Evolutionary conservation across 2,797 vertebrate species (phyloP).

Genomic region (Phylloscopus collybita): DNA sequence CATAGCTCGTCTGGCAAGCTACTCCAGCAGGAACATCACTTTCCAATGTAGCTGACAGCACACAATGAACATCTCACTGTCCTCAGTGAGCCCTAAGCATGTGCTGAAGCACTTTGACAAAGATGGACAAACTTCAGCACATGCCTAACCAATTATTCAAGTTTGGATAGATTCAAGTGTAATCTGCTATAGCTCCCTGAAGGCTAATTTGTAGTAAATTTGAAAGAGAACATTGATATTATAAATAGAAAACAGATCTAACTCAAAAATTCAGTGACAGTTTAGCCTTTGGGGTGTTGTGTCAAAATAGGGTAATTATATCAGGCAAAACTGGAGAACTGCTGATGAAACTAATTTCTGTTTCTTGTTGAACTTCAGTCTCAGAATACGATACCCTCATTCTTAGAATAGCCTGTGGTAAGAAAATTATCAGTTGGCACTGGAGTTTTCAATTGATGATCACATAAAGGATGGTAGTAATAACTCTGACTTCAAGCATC

Average conservation of each 20-base stretch:
- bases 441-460: not conserved
- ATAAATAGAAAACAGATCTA: not conserved
- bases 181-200: not conserved
- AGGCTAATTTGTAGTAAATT: not conserved
- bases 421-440: not conserved
- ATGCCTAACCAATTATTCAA: not conserved
- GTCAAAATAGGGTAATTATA: not conserved
- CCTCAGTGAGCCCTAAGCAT: not conserved
- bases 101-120: not conserved
- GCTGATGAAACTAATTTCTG: not conserved
- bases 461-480: not conserved
- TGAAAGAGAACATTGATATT: not conserved
- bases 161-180: not conserved
- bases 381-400: not conserved
- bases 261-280: not conserved
- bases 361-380: not conserved
- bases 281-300: not conserved
- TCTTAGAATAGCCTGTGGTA: not conserved
- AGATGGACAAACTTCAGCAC: not conserved
- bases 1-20: not conserved
- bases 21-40: not conserved
- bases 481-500: not conserved
- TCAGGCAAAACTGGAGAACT: not conserved
- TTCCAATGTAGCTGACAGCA: not conserved
- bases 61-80: not conserved